Conservation (phyloP, 2,797 vertebrate genomes). For the Phoxinus dragarum region DNA sequence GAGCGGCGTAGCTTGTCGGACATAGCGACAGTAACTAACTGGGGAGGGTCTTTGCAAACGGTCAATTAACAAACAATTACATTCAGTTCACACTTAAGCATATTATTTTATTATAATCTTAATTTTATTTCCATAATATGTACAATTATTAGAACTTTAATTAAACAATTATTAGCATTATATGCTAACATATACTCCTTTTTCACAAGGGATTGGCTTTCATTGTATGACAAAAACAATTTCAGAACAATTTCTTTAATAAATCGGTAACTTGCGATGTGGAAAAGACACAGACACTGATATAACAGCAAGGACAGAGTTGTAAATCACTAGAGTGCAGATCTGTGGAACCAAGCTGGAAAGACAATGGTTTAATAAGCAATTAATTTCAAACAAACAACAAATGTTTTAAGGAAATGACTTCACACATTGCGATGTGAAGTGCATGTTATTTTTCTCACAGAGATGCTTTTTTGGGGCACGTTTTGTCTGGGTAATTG, state of each 20-base stretch:
- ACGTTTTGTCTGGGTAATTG: conserved; percentile 37
- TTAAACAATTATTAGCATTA: too few species aligned
- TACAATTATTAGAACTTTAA: neutral
- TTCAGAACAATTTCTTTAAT: neutral
- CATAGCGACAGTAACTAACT: too few species aligned
- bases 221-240: neutral
- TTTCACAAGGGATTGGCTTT: neutral
- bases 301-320: neutral
- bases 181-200: neutral
- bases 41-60: too few species aligned
- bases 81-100: neutral
- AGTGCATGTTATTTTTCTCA: conserved; percentile 33
- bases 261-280: neutral
- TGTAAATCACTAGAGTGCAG: neutral
- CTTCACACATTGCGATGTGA: conserved; percentile 14
- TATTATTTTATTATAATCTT: neutral
- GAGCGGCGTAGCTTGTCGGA: too few species aligned
- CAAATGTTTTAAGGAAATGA: conserved; percentile 17
- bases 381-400: conserved; percentile 25
- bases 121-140: neutral
- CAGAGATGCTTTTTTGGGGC: conserved; percentile 38
- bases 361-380: conserved; percentile 19
- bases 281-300: neutral
- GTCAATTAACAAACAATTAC: neutral
- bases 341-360: neutral